phyloP scores from a whole-genome alignment of 2,113 vertebrate species.

The Beaufortia kweichowensis region DNA sequence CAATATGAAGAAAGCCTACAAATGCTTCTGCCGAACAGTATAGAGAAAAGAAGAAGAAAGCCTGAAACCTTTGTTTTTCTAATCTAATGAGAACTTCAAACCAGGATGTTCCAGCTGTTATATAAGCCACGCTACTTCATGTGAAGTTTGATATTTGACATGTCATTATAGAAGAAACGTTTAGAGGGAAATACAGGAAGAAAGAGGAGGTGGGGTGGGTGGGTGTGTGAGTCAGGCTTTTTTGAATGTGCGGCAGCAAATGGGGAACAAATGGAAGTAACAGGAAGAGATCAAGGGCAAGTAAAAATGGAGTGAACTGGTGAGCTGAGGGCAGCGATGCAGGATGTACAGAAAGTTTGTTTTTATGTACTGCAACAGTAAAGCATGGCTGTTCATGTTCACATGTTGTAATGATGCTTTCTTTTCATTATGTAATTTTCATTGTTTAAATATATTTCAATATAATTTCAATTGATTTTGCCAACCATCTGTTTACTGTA shows the following conservation, averaged over 20 bases:
- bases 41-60: not conserved
- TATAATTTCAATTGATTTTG: no score
- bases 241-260: constrained; percentile 25
- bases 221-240: constrained; percentile 5
- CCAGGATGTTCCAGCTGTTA: not conserved
- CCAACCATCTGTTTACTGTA: no score
- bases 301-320: not conserved
- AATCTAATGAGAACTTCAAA: constrained; percentile 1
- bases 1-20: not conserved
- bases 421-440: no score
- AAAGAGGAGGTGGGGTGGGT: not conserved
- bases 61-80: not conserved
- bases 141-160: constrained; percentile 5
- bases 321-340: not conserved
- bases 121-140: not conserved
- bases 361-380: no score
- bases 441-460: no score
- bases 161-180: constrained; percentile 22
- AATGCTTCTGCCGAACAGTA: not conserved
- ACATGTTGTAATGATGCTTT: no score
- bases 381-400: no score
- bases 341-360: constrained; percentile 6
- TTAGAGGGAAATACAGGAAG: constrained; percentile 1
- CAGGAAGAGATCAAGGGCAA: constrained; percentile 25
- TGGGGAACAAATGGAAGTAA: constrained; percentile 44